Evolutionary conservation across 2,113 vertebrate genomes (phyloP), one percentile per base, ranked within the genome.

Genomic region (Amblyornis subalaris): DNA sequence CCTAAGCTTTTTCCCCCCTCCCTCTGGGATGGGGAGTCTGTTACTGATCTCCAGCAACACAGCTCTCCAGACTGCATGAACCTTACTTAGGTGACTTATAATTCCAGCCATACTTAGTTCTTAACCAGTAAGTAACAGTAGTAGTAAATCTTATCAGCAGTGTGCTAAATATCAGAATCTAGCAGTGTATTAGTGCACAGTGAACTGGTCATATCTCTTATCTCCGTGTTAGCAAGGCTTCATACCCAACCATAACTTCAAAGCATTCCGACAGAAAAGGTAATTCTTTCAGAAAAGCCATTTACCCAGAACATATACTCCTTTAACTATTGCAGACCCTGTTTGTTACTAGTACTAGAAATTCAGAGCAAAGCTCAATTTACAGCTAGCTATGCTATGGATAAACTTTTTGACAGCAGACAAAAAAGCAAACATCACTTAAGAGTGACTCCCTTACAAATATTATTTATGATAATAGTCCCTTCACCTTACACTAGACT

Each of bases 161-260:
- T 47, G 17, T 83, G 57, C 58, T 83, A 85, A 94, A 76, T 57
- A 80, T 33, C 44, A 79, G 29, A 82, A 85, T 61, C 67, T 61
- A 87, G 69, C 73, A 78, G 29, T 55, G 33, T 70, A 45, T 35
- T 47, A 83, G 71, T 35, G 82, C 93, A 96, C 89, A 96, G 91
- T 95, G 91, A 88, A 80, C 54, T 77, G 95, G 94, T 95, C 75
- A 1, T 75, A 66, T n/a, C 71, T 94, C 45, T 55, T 55, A 92
- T 38, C 60, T 87, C 51, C 81, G 36, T 7, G 19, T 62, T 44
- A 89, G 57, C 51, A 91, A 71, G 61, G 57, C 50, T 79, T 85
- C 48, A 66, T 26, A 72, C 24, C 31, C 26, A 81, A 69, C 15
- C 14, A 33, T 19, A 51, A 50, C 57, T 80, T 61, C 58, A 71